A percentile compares a stretch with the other conserved stretches of the same genome.
Evolutionary conservation across 2,797 vertebrate species (phyloP).

Genomic region (Molossus molossus): DNA sequence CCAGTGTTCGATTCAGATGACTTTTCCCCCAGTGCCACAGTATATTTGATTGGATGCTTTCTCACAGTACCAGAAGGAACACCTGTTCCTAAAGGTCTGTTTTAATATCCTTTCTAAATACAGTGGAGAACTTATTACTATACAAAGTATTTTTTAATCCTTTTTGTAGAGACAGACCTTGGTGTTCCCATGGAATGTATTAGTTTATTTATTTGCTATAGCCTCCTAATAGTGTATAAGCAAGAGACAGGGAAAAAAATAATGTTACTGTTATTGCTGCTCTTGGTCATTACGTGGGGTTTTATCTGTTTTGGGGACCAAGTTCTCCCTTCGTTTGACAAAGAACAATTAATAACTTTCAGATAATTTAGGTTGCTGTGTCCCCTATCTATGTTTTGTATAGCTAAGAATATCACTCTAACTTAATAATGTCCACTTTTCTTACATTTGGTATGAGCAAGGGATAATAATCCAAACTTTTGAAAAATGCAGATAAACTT

Average conservation of each 20-base stretch:
- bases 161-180: slow-evolving; percentile 7
- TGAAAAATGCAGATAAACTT: background rate
- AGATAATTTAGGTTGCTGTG: background rate
- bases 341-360: background rate
- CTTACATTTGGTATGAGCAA: slow-evolving; percentile 23
- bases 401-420: slow-evolving; percentile 51
- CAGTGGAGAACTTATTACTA: background rate
- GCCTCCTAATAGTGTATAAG: slow-evolving; percentile 18
- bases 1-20: slow-evolving; percentile 16
- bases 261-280: background rate
- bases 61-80: background rate
- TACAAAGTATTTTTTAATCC: slow-evolving; percentile 18
- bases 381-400: background rate
- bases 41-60: slow-evolving; percentile 18
- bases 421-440: slow-evolving; percentile 41
- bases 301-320: slow-evolving; percentile 21
- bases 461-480: slow-evolving; percentile 45
- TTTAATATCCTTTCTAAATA: slow-evolving; percentile 30
- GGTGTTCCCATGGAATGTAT: background rate
- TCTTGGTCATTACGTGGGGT: background rate
- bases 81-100: background rate
- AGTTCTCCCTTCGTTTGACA: slow-evolving; percentile 55
- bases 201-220: slow-evolving; percentile 47
- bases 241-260: slow-evolving; percentile 47
- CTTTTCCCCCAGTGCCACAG: background rate